Conservation (phyloP, 2,797 vertebrate species). For the Sitta carolinensis region DNA sequence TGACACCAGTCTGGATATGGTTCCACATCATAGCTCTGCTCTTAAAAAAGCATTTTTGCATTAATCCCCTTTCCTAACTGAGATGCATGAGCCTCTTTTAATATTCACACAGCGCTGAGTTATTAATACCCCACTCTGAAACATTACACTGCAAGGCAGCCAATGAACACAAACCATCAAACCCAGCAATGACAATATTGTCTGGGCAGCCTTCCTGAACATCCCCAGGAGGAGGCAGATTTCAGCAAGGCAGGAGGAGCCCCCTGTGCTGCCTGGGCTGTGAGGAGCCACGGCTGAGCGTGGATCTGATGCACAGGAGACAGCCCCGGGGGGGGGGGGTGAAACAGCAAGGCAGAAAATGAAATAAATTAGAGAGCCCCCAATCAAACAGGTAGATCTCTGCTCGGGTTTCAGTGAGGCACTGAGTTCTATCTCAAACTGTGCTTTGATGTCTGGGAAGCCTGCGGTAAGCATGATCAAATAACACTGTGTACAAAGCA, state of each 20-base stretch:
- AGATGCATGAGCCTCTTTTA: slow-evolving; percentile 30
- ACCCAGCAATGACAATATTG: neutral
- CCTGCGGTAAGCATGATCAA: slow-evolving; percentile 42
- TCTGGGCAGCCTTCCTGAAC: neutral
- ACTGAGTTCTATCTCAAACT: neutral
- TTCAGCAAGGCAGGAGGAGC: neutral
- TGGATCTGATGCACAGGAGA: neutral
- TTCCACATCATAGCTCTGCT: slow-evolving; percentile 61
- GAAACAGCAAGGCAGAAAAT: neutral
- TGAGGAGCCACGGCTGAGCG: neutral
- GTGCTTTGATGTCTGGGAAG: slow-evolving; percentile 48
- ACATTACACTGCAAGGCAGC: neutral
- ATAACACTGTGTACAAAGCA: slow-evolving; percentile 38
- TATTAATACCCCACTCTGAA: slow-evolving; percentile 28
- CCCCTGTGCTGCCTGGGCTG: neutral
- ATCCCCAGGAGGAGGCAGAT: slow-evolving; percentile 15
- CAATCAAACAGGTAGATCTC: slow-evolving; percentile 11
- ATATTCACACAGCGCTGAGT: neutral
- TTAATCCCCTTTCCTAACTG: slow-evolving; percentile 17
- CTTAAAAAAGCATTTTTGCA: slow-evolving; percentile 36
- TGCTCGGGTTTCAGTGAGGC: neutral
- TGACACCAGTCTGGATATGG: neutral
- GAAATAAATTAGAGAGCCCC: neutral
- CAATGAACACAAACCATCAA: neutral
- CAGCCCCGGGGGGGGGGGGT: neutral